Percentiles rank a stretch among this genome's conserved stretches.
phyloP scores from a whole-genome alignment of 1,140 invertebrate species.

The Ceratoteleas bidentatus region DNA sequence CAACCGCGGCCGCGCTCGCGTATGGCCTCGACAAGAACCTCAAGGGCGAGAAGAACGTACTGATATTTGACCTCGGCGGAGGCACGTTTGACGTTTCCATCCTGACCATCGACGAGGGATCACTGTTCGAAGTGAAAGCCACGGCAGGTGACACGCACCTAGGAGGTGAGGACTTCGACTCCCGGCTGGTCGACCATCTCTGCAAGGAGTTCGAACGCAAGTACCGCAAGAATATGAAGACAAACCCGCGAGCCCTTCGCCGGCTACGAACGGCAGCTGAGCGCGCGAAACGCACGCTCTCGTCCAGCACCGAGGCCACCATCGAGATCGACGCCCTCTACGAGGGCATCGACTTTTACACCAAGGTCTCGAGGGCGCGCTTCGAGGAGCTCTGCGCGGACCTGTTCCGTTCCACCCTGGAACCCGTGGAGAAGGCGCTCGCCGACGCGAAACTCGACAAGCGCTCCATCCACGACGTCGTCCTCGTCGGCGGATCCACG shows the following conservation, averaged over 20 bases:
- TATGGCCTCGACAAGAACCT: constrained; percentile 90
- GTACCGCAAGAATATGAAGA: constrained; percentile 79
- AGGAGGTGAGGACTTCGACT: constrained; percentile 92
- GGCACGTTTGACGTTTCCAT: constrained; percentile 93
- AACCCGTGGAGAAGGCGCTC: constrained; percentile 86
- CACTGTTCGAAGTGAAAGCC: constrained; percentile 89
- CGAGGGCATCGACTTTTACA: constrained; percentile 84
- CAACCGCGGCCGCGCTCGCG: constrained; percentile 88
- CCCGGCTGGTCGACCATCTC: constrained; percentile 88
- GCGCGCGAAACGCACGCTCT: constrained; percentile 83
- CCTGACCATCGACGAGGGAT: constrained; percentile 92
- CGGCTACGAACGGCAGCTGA: constrained; percentile 86
- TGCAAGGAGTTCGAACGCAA: constrained; percentile 83
- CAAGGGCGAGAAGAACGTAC: constrained; percentile 88
- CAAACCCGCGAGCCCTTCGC: constrained; percentile 81
- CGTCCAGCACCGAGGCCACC: constrained; percentile 82
- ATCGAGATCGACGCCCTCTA: constrained; percentile 83
- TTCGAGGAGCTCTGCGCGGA: constrained; percentile 86
- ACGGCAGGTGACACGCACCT: constrained; percentile 90
- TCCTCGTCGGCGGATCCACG: constrained; percentile 90
- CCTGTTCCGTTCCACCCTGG: constrained; percentile 83
- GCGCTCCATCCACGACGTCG: constrained; percentile 87
- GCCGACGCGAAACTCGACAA: constrained; percentile 89
- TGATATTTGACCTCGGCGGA: constrained; percentile 89
- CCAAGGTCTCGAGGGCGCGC: constrained; percentile 83